Conservation (phyloP, 2,113 vertebrate species). For the Solea senegalensis region DNA sequence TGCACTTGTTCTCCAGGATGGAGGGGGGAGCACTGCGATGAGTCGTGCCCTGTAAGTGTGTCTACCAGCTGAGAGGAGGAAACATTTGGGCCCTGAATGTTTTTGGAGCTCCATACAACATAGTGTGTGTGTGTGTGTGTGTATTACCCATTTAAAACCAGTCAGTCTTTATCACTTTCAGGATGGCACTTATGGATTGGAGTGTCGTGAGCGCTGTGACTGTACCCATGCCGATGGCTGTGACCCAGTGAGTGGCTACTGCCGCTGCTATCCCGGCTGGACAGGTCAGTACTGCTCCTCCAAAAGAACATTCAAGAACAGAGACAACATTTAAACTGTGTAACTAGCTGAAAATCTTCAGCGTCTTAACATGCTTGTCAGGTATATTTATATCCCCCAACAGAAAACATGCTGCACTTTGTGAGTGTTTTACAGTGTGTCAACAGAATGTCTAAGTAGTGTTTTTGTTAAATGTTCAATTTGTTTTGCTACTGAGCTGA, state of each 20-base stretch:
- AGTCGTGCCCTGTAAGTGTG: slow-evolving; percentile 89
- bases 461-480: slow-evolving; percentile 64
- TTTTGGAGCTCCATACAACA: neutral
- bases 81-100: neutral
- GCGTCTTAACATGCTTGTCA: slow-evolving; percentile 3
- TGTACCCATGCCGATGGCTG: slow-evolving; percentile 94
- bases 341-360: slow-evolving; percentile 18
- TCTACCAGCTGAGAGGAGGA: neutral
- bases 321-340: neutral
- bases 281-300: slow-evolving; percentile 85
- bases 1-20: slow-evolving; percentile 92
- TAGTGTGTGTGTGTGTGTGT: neutral
- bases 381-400: slow-evolving; percentile 20
- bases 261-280: slow-evolving; percentile 95
- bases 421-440: slow-evolving; percentile 48
- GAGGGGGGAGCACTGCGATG: slow-evolving; percentile 88
- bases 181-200: slow-evolving; percentile 93
- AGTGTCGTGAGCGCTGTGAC: slow-evolving; percentile 92
- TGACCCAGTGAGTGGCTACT: slow-evolving; percentile 90
- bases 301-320: neutral
- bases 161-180: slow-evolving; percentile 59
- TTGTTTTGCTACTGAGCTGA: slow-evolving; percentile 54
- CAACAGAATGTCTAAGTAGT: slow-evolving; percentile 51
- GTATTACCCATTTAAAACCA: slow-evolving; percentile 6
- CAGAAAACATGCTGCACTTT: slow-evolving; percentile 14